Conservation (phyloP, 2,113 vertebrate genomes). For the Sclerurus mexicanus region DNA sequence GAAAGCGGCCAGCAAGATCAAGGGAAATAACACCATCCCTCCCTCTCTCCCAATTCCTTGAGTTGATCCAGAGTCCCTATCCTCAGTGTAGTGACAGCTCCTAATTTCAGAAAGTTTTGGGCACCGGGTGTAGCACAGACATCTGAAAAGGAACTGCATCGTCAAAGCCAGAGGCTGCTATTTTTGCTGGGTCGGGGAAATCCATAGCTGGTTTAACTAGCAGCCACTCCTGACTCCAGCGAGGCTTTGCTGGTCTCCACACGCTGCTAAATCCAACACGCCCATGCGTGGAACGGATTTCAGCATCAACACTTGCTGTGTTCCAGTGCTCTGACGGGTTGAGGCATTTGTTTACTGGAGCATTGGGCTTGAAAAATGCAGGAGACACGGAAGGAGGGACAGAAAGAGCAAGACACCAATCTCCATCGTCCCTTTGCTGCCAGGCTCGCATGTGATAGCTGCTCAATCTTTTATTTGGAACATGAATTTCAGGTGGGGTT, state of each 20-base stretch:
- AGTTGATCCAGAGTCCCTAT: background rate
- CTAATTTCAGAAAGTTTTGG: background rate
- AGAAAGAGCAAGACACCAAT: background rate
- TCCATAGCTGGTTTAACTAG: background rate
- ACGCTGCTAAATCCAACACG: background rate
- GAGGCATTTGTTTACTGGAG: slow-evolving; percentile 44
- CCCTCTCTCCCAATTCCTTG: background rate
- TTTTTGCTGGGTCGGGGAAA: background rate
- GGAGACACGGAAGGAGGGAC: background rate
- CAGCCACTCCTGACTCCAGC: background rate
- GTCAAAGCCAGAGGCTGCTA: background rate
- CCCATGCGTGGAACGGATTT: background rate
- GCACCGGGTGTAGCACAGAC: background rate
- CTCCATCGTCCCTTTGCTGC: background rate
- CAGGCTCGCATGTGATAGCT: background rate
- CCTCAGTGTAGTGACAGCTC: background rate
- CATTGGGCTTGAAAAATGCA: slow-evolving; percentile 50
- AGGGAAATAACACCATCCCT: background rate
- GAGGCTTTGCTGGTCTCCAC: background rate
- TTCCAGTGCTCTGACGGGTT: background rate
- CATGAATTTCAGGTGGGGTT: slow-evolving; percentile 32
- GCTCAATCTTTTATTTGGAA: slow-evolving; percentile 9
- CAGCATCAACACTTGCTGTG: slow-evolving; percentile 2
- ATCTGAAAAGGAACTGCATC: background rate
- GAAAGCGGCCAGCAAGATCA: background rate